A percentile compares a stretch with the other conserved stretches of the same genome.
Conservation (phyloP, 2,888 invertebrate species). For the Drosophila robusta region DNA sequence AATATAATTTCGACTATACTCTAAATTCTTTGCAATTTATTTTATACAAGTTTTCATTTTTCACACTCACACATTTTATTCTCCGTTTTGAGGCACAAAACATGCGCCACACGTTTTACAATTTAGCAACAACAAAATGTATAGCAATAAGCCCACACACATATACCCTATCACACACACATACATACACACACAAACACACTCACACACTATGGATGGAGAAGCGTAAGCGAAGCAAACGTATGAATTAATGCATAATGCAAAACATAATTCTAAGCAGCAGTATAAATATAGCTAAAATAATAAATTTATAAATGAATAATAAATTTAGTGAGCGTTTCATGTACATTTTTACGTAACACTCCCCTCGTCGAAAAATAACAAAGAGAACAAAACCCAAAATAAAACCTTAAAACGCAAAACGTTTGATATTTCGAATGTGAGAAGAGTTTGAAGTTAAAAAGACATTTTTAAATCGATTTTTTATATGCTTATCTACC, state of each 20-base stretch:
- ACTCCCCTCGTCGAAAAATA: conserved; percentile 9
- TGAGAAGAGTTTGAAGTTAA: conserved; percentile 42
- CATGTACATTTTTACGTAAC: conserved; percentile 71
- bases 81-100: conserved; percentile 28
- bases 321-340: conserved; percentile 73
- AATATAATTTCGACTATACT: conserved; percentile 62
- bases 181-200: conserved; percentile 30
- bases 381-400: background rate
- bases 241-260: conserved; percentile 62
- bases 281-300: conserved; percentile 75
- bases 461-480: conserved; percentile 50
- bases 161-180: conserved; percentile 23
- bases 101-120: conserved; percentile 33
- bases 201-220: conserved; percentile 34
- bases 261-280: conserved; percentile 72
- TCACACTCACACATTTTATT: background rate
- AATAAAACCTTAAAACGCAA: conserved; percentile 11
- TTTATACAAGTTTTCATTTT: conserved; percentile 17
- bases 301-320: conserved; percentile 81
- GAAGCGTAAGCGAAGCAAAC: conserved; percentile 59
- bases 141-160: conserved; percentile 58
- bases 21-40: conserved; percentile 46
- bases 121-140: conserved; percentile 47
- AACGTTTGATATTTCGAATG: conserved; percentile 35
- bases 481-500: conserved; percentile 35